These are phyloP conservation scores for Baronia brevicornis DNA, from an alignment of 2,888 invertebrate species.

Conservation along the genomic window DNA sequence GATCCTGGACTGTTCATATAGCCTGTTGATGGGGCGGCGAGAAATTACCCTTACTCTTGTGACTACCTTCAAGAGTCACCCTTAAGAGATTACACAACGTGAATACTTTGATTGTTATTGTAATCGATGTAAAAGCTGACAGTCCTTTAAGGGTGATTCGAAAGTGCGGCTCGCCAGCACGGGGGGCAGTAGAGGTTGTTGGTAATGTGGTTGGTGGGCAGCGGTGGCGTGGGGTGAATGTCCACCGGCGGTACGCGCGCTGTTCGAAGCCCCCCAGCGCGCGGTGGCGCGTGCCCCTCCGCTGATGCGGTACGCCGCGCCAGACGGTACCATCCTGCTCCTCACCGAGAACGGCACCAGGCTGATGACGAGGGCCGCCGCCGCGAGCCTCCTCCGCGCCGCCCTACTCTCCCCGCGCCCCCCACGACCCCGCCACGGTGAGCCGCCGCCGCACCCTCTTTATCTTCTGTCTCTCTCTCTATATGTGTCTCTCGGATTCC, in stretches of 20 bases:
- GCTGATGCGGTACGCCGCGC: constrained; percentile 77
- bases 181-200: constrained; percentile 55
- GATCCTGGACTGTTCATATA: constrained; percentile 47
- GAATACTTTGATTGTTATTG: not conserved
- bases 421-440: constrained; percentile 71
- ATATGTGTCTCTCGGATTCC: constrained; percentile 66
- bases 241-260: constrained; percentile 72
- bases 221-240: constrained; percentile 68
- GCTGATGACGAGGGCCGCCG: constrained; percentile 71
- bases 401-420: constrained; percentile 73
- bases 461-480: constrained; percentile 49
- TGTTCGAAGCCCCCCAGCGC: constrained; percentile 66
- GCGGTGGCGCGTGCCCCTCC: constrained; percentile 63
- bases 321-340: constrained; percentile 78
- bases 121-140: not conserved
- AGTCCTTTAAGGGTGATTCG: constrained; percentile 56
- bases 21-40: constrained; percentile 50
- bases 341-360: constrained; percentile 79
- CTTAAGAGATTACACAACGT: constrained; percentile 4
- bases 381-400: constrained; percentile 71
- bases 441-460: constrained; percentile 67
- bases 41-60: constrained; percentile 49
- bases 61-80: constrained; percentile 36
- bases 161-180: constrained; percentile 49
- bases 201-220: constrained; percentile 72